Evolutionary conservation across 2,888 invertebrate species (phyloP).

Genomic region (Ochropacha duplaris): DNA sequence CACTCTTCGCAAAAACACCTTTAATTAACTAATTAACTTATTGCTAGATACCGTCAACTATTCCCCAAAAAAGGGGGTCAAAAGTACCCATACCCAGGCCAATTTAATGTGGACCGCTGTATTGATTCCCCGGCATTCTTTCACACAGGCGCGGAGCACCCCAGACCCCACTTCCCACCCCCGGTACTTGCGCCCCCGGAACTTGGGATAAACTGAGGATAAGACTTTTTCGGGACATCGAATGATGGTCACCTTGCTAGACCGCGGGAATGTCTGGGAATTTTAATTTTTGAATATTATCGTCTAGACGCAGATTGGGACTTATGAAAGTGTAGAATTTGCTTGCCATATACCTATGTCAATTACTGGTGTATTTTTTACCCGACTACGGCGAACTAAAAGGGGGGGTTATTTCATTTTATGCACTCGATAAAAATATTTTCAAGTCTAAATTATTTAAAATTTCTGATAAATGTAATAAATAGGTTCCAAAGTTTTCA

Average conservation of each 20-base stretch:
- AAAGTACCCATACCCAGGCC: conserved; percentile 55
- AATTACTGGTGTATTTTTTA: no score
- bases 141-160: conserved; percentile 75
- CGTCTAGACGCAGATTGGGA: no score
- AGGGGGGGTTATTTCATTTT: no score
- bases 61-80: conserved; percentile 59
- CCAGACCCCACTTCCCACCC: conserved; percentile 29
- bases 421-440: no score
- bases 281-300: no score
- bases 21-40: background rate
- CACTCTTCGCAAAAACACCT: no score
- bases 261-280: background rate
- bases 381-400: no score
- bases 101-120: conserved; percentile 79
- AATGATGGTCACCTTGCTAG: conserved; percentile 20
- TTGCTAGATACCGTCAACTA: conserved; percentile 11
- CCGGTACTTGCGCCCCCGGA: conserved; percentile 36
- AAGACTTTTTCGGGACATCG: conserved; percentile 64
- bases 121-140: conserved; percentile 81
- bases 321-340: no score
- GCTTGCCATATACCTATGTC: no score
- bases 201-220: conserved; percentile 66
- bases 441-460: no score
- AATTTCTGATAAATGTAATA: no score
- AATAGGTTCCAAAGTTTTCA: no score